phyloP scores from a whole-genome alignment of 2,888 invertebrate genomes.

The Limenitis camilla region DNA sequence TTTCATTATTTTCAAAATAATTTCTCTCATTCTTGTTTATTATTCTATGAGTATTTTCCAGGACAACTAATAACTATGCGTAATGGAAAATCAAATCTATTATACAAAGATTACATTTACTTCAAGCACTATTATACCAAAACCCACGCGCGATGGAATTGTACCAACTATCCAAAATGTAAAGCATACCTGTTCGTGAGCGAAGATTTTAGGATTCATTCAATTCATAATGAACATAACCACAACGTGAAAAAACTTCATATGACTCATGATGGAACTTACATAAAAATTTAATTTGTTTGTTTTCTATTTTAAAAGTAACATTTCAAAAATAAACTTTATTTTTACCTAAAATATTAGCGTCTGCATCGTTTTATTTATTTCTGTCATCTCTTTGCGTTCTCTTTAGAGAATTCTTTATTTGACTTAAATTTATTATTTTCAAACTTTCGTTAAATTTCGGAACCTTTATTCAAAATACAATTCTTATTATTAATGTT shows the following conservation, averaged over 20 bases:
- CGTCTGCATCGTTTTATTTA: no score
- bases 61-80: constrained; percentile 22
- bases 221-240: constrained; percentile 16
- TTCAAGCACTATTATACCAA: constrained; percentile 26
- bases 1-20: no score
- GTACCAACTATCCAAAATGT: constrained; percentile 33
- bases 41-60: no score
- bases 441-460: background rate
- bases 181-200: constrained; percentile 27
- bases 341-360: no score
- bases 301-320: no score
- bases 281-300: constrained; percentile 11
- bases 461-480: background rate
- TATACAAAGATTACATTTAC: constrained; percentile 14
- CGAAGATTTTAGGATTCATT: constrained; percentile 22
- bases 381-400: no score
- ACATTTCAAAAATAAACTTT: no score
- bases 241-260: constrained; percentile 16
- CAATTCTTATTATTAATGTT: background rate
- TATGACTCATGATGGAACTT: constrained; percentile 16
- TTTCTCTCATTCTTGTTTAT: no score
- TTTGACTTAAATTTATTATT: no score
- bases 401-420: no score
- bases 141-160: constrained; percentile 27
- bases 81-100: constrained; percentile 5